These are phyloP conservation scores for Troides oblongomaculatus DNA, from an alignment of 2,888 invertebrate genomes.

Conservation along the genomic window DNA sequence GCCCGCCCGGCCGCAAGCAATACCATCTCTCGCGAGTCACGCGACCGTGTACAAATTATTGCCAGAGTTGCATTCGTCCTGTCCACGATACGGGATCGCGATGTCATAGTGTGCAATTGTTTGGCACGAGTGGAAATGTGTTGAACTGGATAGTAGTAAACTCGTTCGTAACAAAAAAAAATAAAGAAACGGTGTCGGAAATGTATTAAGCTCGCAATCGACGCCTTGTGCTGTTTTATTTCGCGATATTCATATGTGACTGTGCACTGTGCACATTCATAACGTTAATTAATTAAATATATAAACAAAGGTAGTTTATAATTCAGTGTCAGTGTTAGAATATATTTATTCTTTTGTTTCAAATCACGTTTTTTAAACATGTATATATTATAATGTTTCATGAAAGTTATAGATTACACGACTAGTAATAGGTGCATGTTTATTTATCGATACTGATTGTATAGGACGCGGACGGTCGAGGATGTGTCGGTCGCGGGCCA, in stretches of 20 bases:
- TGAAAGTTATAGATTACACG: background rate
- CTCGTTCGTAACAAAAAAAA: slow-evolving; percentile 37
- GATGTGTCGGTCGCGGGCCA: slow-evolving; percentile 71
- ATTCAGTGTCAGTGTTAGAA: slow-evolving; percentile 23
- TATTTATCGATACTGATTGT: slow-evolving; percentile 44
- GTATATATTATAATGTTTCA: background rate
- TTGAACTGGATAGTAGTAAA: slow-evolving; percentile 48
- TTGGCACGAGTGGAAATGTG: slow-evolving; percentile 49
- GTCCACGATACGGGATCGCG: slow-evolving; percentile 21
- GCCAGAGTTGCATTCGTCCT: slow-evolving; percentile 28
- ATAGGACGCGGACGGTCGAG: slow-evolving; percentile 54
- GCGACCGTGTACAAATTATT: slow-evolving; percentile 26
- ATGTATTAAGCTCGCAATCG: slow-evolving; percentile 51
- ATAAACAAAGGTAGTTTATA: slow-evolving; percentile 22
- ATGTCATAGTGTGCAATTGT: slow-evolving; percentile 37
- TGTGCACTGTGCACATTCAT: slow-evolving; percentile 27
- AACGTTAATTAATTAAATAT: slow-evolving; percentile 25
- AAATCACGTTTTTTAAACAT: background rate
- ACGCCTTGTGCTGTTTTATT: slow-evolving; percentile 39
- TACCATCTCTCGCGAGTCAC: slow-evolving; percentile 34
- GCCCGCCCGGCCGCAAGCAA: slow-evolving; percentile 22
- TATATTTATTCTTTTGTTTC: background rate
- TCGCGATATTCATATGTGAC: slow-evolving; percentile 37
- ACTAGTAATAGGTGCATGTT: slow-evolving; percentile 29
- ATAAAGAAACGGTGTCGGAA: slow-evolving; percentile 37